Conservation (phyloP, 2,888 invertebrate genomes). For the Tineola bisselliella region DNA sequence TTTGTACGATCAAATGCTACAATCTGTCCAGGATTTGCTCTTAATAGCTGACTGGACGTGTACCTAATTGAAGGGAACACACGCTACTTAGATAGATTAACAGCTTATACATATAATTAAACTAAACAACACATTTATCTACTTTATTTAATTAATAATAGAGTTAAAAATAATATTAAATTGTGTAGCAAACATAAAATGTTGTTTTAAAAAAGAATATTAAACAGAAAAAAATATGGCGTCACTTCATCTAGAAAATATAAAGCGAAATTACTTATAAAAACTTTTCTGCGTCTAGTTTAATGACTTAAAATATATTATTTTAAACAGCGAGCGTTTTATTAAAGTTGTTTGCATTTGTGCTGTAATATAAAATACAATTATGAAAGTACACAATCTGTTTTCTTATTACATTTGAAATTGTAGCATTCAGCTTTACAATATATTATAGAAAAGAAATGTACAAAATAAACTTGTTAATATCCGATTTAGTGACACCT, state of each 20-base stretch:
- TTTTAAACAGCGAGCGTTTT: not conserved
- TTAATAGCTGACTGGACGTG: conserved; percentile 7
- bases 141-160: not conserved
- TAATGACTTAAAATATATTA: not conserved
- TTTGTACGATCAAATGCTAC: not conserved
- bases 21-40: conserved; percentile 5
- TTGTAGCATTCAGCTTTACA: no score
- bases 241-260: not conserved
- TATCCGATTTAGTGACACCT: no score
- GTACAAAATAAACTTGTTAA: no score
- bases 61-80: conserved; percentile 1
- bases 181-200: not conserved
- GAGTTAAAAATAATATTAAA: not conserved
- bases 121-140: not conserved
- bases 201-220: not conserved
- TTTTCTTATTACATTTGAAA: not conserved
- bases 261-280: not conserved
- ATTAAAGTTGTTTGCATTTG: not conserved
- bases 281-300: not conserved
- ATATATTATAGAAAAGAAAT: no score
- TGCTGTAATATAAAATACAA: not conserved
- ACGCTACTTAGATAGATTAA: conserved; percentile 8
- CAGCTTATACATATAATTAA: not conserved
- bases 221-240: not conserved
- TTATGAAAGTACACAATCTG: not conserved